Base-by-base conservation (phyloP, 1,140 invertebrate genomes). In the Caenorhabditis inopinata region DNA sequence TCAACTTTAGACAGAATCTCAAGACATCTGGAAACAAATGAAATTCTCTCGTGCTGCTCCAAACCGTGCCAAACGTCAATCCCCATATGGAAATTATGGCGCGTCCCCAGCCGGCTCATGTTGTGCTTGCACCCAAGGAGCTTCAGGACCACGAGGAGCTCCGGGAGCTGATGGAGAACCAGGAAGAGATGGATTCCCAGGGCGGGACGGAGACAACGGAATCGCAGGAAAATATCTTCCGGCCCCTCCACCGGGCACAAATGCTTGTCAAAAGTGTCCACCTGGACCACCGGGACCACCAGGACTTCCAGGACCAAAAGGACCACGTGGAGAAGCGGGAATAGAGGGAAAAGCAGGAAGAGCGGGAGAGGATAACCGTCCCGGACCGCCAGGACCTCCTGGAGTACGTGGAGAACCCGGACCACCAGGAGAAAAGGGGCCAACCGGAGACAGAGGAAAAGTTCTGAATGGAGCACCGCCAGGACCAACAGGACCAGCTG, bases 11-110 rank as follows among this genome's bases (percentile, higher is more conserved):
- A 29, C 78, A 29, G 85, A 88, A 79, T 78, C 80, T 2, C 77
- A 84, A 23, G 85, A 88, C 73, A 88, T 87, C 83, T 87, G 86
- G 83, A 85, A 85, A 32, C 84, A 85, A 76, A 85, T 85, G 81
- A 77, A 53, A 1, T 85, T 85, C 68, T 76, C 76, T 27, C 29
- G 68, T 21, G 46, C 25, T 4, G 48, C 23, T 32, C 77, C 47
- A n/a, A 58, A 68, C 32, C 48, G 80, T 21, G 68, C 53, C 21
- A 81, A 77, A 25, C 47, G 80, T 46, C 80, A 81, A 49, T 49
- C 58, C 0, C 49, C 42, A 11, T 86, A 87, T 51, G 83, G 74
- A 16, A 83, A 76, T 42, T 80, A 58, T 27, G 68, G 76, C n/a
- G 62, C 76, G 9, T 68, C 47, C 16, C 38, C 73, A 35, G 25